Evolutionary conservation across 2,888 invertebrate species (phyloP).

Genomic region (Ariolimax columbianus): DNA sequence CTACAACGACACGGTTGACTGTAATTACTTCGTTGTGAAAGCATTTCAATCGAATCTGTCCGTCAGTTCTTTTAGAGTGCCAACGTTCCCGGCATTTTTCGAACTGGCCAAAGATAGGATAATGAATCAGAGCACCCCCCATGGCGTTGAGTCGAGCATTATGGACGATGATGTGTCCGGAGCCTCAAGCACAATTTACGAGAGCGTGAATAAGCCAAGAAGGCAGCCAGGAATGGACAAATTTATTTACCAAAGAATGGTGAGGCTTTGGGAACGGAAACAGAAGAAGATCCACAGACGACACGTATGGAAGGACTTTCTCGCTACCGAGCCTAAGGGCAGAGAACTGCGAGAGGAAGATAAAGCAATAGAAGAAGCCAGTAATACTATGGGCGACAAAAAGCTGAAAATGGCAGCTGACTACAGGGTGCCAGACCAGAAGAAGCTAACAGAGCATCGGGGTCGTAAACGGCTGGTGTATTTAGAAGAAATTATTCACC

Average conservation of each 20-base stretch:
- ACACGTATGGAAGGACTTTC: conserved; percentile 43
- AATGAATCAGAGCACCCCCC: conserved; percentile 36
- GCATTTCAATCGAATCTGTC: conserved; percentile 35
- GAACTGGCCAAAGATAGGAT: conserved; percentile 39
- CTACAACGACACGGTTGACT: conserved; percentile 27
- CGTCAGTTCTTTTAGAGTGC: conserved; percentile 34
- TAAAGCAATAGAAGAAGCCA: conserved; percentile 45
- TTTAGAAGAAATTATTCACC: conserved; percentile 40
- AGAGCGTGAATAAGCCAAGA: conserved; percentile 20
- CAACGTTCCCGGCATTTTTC: conserved; percentile 37
- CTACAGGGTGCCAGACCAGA: conserved; percentile 41
- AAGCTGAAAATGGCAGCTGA: conserved; percentile 42
- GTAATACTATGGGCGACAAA: conserved; percentile 44
- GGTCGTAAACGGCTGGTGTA: conserved; percentile 34
- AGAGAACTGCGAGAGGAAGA: conserved; percentile 45
- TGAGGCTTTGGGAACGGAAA: conserved; percentile 44
- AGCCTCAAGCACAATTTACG: neutral
- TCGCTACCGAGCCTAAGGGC: conserved; percentile 45
- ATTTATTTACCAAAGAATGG: conserved; percentile 43
- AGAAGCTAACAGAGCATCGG: conserved; percentile 40
- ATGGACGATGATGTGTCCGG: conserved; percentile 22
- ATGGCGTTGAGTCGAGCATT: conserved; percentile 29
- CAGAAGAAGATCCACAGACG: conserved; percentile 32
- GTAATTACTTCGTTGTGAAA: conserved; percentile 36
- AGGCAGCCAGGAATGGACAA: conserved; percentile 40